A percentile compares a stretch with the other conserved stretches of the same genome.
These are phyloP conservation scores for Argyrosomus regius DNA, from an alignment of 2,797 vertebrate species.

Conservation along the genomic window DNA sequence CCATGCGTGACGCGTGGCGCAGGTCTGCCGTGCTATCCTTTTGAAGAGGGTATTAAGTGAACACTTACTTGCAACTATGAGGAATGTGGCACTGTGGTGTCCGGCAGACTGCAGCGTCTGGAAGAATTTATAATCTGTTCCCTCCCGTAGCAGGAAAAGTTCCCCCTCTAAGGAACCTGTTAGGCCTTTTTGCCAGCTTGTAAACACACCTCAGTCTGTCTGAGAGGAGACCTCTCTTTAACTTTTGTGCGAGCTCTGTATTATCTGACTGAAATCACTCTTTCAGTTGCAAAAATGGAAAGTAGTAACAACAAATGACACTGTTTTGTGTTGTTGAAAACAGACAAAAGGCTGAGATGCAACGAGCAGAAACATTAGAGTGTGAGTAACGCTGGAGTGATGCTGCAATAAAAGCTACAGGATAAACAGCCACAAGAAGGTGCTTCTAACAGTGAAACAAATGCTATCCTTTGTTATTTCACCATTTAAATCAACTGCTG, in stretches of 20 bases:
- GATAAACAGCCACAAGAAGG: constrained; percentile 44
- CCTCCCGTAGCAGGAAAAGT: constrained; percentile 38
- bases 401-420: constrained; percentile 43
- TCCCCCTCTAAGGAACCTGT: constrained; percentile 42
- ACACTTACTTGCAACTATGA: constrained; percentile 68
- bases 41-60: constrained; percentile 72
- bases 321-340: constrained; percentile 22
- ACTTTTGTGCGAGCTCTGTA: constrained; percentile 11
- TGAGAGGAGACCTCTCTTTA: neutral
- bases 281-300: constrained; percentile 5
- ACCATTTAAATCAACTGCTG: constrained; percentile 7
- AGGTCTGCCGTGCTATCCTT: constrained; percentile 59
- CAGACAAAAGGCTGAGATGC: constrained; percentile 18
- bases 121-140: constrained; percentile 71
- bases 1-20: constrained; percentile 62
- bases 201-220: constrained; percentile 60
- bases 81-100: constrained; percentile 76
- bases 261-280: constrained; percentile 17
- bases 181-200: constrained; percentile 50
- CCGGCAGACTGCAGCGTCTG: constrained; percentile 59
- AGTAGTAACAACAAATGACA: constrained; percentile 12
- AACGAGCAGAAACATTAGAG: constrained; percentile 44
- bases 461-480: neutral
- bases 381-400: constrained; percentile 42
- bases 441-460: constrained; percentile 33